phyloP scores from a whole-genome alignment of 2,797 vertebrate species.

The Morus bassanus region DNA sequence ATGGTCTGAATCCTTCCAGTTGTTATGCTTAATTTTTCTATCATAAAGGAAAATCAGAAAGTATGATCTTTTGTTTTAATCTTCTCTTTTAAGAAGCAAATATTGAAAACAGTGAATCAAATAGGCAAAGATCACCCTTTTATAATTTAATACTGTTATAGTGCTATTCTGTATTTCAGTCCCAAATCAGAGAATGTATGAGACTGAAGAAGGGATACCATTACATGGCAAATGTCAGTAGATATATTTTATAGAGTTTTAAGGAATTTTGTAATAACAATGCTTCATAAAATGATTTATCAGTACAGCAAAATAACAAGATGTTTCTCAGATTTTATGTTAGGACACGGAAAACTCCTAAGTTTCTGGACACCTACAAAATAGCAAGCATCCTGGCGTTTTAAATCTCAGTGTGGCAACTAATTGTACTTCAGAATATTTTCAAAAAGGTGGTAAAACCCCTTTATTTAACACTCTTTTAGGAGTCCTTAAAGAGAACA shows the following conservation, averaged over 20 bases:
- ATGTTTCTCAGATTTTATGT: not conserved
- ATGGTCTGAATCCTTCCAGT: not conserved
- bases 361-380: not conserved
- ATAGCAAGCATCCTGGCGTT: rapidly evolving
- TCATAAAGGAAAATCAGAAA: not conserved
- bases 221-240: not conserved
- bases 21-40: not conserved
- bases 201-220: not conserved
- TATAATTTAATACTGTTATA: not conserved
- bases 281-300: not conserved
- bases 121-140: not conserved
- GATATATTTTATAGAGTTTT: not conserved
- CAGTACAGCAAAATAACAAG: not conserved
- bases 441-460: not conserved
- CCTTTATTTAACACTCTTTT: not conserved
- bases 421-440: not conserved
- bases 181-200: not conserved
- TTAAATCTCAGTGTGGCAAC: not conserved
- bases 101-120: not conserved
- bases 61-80: not conserved
- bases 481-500: not conserved
- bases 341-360: not conserved
- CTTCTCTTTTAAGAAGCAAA: not conserved
- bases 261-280: not conserved
- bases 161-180: not conserved